phyloP scores from a whole-genome alignment of 2,888 invertebrate species.

The Mesorhabditis belari region DNA sequence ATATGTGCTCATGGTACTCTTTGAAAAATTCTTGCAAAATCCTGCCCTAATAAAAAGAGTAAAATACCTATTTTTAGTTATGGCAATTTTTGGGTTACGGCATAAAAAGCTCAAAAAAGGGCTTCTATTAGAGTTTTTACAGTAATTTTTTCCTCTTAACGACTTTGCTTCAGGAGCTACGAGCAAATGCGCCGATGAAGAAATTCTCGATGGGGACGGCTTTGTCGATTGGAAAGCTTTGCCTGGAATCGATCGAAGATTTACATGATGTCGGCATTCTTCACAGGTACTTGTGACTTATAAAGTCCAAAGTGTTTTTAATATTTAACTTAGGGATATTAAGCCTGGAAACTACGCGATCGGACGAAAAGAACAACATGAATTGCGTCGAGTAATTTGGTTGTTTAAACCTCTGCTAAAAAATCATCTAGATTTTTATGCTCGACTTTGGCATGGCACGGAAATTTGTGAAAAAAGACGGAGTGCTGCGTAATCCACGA shows the following conservation, averaged over 20 bases:
- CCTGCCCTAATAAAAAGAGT: too few relatives aligned
- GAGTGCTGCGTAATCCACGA: conserved; percentile 28
- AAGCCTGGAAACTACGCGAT: conserved; percentile 37
- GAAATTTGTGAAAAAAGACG: conserved; percentile 31
- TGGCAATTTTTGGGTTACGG: background rate
- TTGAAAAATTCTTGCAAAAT: too few relatives aligned
- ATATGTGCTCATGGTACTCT: too few relatives aligned
- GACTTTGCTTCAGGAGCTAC: conserved; percentile 16
- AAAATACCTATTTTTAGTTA: too few relatives aligned
- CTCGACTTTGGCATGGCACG: conserved; percentile 37
- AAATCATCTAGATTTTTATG: conserved; percentile 20
- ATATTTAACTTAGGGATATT: conserved; percentile 14
- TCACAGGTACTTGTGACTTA: conserved; percentile 8
- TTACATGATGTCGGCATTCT: conserved; percentile 30
- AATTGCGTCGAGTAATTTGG: conserved; percentile 16
- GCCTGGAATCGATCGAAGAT: conserved; percentile 33
- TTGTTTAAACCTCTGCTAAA: background rate
- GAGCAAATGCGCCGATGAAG: conserved; percentile 15
- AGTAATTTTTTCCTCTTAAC: background rate
- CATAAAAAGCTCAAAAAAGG: background rate
- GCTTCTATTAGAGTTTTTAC: too few relatives aligned
- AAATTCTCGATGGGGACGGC: conserved; percentile 35
- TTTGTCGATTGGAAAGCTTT: conserved; percentile 28
- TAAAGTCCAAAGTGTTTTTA: background rate
- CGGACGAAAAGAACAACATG: conserved; percentile 25